Conservation (phyloP, 2,797 vertebrate genomes). For the Lutjanus campechanus region DNA sequence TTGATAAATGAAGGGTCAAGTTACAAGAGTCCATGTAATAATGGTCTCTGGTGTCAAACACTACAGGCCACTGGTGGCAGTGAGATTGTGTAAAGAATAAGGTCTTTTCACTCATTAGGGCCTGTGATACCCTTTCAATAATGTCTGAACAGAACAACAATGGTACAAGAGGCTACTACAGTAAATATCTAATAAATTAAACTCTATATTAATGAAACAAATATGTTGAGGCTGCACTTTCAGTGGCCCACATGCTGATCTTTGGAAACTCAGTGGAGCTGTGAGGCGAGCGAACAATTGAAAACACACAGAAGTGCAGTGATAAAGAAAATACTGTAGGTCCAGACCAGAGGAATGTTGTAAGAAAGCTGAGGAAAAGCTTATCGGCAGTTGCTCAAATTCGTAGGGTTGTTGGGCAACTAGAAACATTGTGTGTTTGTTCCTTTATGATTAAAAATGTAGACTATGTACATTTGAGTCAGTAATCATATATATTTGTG, state of each 20-base stretch:
- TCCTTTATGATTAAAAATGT: background rate
- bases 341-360: background rate
- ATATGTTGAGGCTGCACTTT: background rate
- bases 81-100: background rate
- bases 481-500: background rate
- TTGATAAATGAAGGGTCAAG: background rate
- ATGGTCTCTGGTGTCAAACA: background rate
- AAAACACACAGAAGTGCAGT: background rate
- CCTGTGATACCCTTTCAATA: background rate
- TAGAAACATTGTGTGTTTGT: background rate
- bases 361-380: slow-evolving; percentile 1
- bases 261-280: background rate
- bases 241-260: background rate
- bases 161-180: background rate
- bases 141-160: background rate
- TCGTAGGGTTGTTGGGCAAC: background rate
- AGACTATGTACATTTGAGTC: too few species aligned
- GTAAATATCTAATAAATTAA: background rate
- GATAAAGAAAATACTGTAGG: slow-evolving; percentile 1
- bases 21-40: background rate
- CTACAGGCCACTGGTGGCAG: background rate
- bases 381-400: slow-evolving; percentile 11
- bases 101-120: background rate
- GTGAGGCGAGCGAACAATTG: background rate
- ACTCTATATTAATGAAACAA: background rate